Conservation (phyloP, 2,113 vertebrate genomes). For the Litocranius walleri region DNA sequence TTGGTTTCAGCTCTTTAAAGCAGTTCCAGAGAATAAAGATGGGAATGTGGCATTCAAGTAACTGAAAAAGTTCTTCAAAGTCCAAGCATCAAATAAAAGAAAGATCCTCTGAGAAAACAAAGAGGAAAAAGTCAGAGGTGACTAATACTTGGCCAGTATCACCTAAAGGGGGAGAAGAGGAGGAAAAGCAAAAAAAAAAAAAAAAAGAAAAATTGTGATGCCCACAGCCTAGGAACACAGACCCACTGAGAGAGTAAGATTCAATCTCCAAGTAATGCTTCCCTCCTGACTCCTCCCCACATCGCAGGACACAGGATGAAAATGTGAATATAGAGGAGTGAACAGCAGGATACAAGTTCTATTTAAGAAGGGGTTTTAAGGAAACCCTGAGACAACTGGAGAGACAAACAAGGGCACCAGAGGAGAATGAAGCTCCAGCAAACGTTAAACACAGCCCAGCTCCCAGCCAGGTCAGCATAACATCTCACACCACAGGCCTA, state of each 20-base stretch:
- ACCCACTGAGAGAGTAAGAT: neutral
- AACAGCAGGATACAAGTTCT: neutral
- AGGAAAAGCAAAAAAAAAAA: neutral
- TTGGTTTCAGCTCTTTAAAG: no score
- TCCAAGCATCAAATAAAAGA: no score
- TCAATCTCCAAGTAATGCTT: no score
- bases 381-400: neutral
- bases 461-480: neutral
- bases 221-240: neutral
- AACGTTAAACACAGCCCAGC: neutral
- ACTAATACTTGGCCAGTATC: neutral
- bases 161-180: no score
- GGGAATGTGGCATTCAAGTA: neutral
- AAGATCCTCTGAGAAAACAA: neutral
- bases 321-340: no score
- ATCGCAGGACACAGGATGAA: neutral
- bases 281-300: neutral
- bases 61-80: neutral
- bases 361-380: neutral
- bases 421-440: neutral
- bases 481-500: neutral
- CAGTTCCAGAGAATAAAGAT: neutral
- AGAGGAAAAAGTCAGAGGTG: neutral
- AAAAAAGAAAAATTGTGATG: neutral
- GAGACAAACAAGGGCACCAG: neutral